A percentile compares a stretch with the other conserved stretches of the same genome.
These are phyloP conservation scores for Apotomis turbidana DNA, from an alignment of 2,888 invertebrate species.

Conservation along the genomic window DNA sequence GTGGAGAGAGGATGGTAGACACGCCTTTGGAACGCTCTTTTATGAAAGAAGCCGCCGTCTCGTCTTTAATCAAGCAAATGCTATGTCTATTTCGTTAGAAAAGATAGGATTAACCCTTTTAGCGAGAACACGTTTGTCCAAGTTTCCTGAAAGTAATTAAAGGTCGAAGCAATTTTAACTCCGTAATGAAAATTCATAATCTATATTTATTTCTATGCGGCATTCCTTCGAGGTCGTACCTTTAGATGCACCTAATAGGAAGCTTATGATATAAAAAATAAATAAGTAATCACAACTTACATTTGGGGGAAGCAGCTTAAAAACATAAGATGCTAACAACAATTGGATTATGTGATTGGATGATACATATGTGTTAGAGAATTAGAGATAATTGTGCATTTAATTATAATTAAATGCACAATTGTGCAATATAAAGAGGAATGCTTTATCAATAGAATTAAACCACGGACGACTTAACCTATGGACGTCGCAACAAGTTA, in stretches of 20 bases:
- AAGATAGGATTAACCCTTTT: slow-evolving; percentile 68
- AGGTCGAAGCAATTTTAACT: slow-evolving; percentile 71
- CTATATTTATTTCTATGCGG: slow-evolving; percentile 54
- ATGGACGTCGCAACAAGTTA: no score
- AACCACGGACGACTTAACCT: no score
- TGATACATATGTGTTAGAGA: no score
- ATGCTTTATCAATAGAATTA: no score
- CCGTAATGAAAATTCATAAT: slow-evolving; percentile 70
- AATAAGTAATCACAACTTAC: not conserved
- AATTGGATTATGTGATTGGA: no score
- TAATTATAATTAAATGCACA: no score
- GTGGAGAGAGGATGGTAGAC: slow-evolving; percentile 44
- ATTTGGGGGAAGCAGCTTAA: no score
- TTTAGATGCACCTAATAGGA: no score
- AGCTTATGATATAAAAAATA: not conserved
- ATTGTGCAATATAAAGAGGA: no score
- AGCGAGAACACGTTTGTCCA: slow-evolving; percentile 67
- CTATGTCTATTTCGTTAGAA: slow-evolving; percentile 65
- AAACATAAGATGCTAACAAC: no score
- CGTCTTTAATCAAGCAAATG: slow-evolving; percentile 68
- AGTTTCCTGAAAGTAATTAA: slow-evolving; percentile 76
- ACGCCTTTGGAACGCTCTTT: slow-evolving; percentile 48
- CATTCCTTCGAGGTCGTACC: not conserved
- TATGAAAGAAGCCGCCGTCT: slow-evolving; percentile 54
- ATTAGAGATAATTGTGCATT: no score